Conservation (phyloP, 2,888 invertebrate species). For the Idaea aversata region DNA sequence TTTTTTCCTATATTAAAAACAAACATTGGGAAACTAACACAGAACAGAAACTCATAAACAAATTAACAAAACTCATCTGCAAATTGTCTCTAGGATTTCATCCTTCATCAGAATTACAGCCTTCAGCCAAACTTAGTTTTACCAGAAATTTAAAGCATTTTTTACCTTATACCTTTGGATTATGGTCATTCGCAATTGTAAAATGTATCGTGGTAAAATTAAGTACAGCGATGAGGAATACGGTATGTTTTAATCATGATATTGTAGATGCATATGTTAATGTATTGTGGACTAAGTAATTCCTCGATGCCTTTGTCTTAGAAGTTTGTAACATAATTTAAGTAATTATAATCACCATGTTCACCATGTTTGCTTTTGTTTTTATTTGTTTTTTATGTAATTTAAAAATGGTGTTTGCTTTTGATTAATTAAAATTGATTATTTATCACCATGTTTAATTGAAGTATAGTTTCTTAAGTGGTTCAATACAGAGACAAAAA, state of each 20-base stretch:
- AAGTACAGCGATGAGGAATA: constrained; percentile 12
- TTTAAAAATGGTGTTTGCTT: too few relatives aligned
- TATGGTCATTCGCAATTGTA: constrained; percentile 13
- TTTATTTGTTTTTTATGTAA: too few relatives aligned
- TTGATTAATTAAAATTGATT: too few relatives aligned
- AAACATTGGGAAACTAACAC: too few relatives aligned
- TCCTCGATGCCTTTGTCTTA: not conserved
- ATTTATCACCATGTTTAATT: too few relatives aligned
- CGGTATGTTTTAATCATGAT: constrained; percentile 28
- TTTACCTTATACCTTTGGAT: constrained; percentile 11
- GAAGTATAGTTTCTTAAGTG: too few relatives aligned
- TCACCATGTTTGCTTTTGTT: too few relatives aligned
- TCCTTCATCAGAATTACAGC: constrained; percentile 11
- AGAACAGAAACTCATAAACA: too few relatives aligned
- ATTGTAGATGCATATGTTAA: constrained; percentile 18
- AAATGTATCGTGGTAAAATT: constrained; percentile 17
- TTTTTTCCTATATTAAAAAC: too few relatives aligned
- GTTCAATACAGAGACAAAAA: too few relatives aligned
- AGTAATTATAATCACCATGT: too few relatives aligned
- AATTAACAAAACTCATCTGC: constrained; percentile 18
- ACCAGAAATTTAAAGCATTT: constrained; percentile 7
- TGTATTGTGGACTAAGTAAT: constrained; percentile 8
- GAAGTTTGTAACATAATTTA: too few relatives aligned
- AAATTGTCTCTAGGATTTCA: constrained; percentile 20
- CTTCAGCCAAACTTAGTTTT: not conserved